Conservation (phyloP, 2,888 invertebrate species). For the Cephus rjabovi region DNA sequence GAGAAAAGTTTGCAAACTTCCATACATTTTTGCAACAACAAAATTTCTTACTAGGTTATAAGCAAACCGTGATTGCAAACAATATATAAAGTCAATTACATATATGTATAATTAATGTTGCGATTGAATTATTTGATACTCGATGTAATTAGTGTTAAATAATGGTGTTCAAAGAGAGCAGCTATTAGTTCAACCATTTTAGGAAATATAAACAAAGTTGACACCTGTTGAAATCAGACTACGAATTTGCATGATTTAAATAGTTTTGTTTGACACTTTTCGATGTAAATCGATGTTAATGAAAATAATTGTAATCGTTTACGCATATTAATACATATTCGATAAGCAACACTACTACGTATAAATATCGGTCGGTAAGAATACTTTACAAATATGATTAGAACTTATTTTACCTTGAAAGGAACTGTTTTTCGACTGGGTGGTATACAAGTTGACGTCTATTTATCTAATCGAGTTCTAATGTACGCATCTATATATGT, state of each 20-base stretch:
- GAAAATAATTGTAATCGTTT: background rate
- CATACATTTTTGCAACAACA: background rate
- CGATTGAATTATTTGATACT: too few species aligned
- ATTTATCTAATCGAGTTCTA: background rate
- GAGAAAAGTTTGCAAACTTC: background rate
- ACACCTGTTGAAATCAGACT: background rate
- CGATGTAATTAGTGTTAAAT: too few species aligned
- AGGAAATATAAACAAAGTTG: background rate
- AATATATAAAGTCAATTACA: too few species aligned
- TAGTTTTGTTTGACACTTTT: background rate
- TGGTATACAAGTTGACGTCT: too few species aligned
- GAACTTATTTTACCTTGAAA: background rate
- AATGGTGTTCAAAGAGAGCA: too few species aligned
- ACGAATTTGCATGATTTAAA: background rate
- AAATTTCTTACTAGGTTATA: background rate
- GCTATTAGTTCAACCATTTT: too few species aligned
- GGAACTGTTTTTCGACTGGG: background rate
- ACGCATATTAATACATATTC: background rate
- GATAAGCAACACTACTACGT: background rate
- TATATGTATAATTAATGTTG: too few species aligned
- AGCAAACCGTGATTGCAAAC: background rate
- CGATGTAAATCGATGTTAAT: background rate
- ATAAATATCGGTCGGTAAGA: background rate
- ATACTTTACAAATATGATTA: background rate
- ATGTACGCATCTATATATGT: background rate